Base-by-base conservation (phyloP, 1,140 invertebrate genomes). In the Solenopsis fugax region DNA sequence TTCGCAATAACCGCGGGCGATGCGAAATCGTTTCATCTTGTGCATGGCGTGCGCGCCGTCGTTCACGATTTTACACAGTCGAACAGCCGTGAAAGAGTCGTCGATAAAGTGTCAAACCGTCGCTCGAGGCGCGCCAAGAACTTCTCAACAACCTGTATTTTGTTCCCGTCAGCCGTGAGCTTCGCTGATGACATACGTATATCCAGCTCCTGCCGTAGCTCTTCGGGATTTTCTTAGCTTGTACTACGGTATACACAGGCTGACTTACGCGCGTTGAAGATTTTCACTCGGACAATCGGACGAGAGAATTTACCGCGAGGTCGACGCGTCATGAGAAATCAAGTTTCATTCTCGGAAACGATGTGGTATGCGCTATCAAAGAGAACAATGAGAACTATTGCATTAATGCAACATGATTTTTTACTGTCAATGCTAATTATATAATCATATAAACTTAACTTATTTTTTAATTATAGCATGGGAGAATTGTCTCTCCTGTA, bases 81-180 rank as follows among this genome's bases (percentile, higher is more conserved):
- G 69, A 84, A 60, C 69, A 34, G 24, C 69, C n/a, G 29, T 69
- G 41, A 84, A 84, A 84, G 41, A 75, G 56, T 84, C 69, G 82
- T 91, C 81, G 81, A 91, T 88, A 86, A 90, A 88, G 76, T 86
- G 86, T 89, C 82, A 75, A 78, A 89, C 88, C 81, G 73, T 45
- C 76, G 71, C 71, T 80, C 64, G 81, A 91, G 72, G 77, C 89
- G 80, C 87, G 86, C 84, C 90, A 92, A 91, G 78, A 92, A 91
- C 77, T 91, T 92, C 86, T 90, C 89, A 89, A 85, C 87, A 84
- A 78, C 81, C 87, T 87, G 87, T 91, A 91, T 91, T 91, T 92
- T 90, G 86, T 92, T 90, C 78, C 50, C 77, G 73, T 90, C 89
- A 85, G 84, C 41, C 50, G 2, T 67, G n/a, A 62, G 72, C 73